These are phyloP conservation scores for Molossus alvarezi DNA, from an alignment of 2,797 vertebrate species.

Conservation along the genomic window DNA sequence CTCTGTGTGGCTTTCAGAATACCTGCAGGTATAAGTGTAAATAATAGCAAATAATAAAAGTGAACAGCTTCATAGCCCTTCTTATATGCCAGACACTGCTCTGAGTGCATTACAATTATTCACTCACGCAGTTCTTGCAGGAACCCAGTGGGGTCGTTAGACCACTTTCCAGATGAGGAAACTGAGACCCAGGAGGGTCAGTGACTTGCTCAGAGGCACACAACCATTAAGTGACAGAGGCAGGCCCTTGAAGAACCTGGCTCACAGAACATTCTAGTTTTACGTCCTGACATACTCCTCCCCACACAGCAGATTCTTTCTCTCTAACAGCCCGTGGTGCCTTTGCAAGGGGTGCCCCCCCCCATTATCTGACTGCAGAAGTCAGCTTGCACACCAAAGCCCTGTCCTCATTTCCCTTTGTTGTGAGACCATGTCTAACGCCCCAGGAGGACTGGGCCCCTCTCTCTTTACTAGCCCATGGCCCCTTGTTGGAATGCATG, in stretches of 20 bases:
- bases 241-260: background rate
- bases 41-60: background rate
- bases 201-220: background rate
- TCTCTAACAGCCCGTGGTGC: background rate
- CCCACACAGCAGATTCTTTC: background rate
- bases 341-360: background rate
- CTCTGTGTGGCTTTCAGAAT: background rate
- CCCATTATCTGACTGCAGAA: background rate
- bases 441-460: background rate
- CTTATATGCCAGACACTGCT: background rate
- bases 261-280: background rate
- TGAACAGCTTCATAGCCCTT: background rate
- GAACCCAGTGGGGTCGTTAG: background rate
- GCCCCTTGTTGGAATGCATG: background rate
- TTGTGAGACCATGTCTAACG: background rate
- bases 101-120: background rate
- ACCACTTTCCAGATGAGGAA: slow-evolving; percentile 55
- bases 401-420: background rate
- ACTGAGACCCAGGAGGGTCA: background rate
- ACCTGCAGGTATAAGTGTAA: background rate
- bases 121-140: background rate
- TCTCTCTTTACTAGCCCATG: background rate
- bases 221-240: background rate
- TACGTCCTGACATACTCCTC: background rate
- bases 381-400: background rate